phyloP scores from a whole-genome alignment of 2,797 vertebrate species.

The Bovichtus variegatus region DNA sequence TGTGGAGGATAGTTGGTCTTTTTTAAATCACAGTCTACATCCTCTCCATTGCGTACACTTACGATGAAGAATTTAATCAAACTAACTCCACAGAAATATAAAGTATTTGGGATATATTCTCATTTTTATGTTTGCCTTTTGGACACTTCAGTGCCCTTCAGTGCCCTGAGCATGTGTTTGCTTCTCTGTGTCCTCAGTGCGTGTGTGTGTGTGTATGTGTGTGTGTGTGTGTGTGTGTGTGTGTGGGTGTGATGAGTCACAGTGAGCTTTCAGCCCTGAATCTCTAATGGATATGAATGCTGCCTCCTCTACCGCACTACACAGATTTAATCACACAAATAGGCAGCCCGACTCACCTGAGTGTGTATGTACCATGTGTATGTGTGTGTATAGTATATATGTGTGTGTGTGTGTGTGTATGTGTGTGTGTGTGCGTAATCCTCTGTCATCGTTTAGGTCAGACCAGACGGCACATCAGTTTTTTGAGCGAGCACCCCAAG shows the following conservation, averaged over 20 bases:
- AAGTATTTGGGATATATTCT: slow-evolving; percentile 16
- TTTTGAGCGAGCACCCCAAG: slow-evolving; percentile 21
- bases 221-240: slow-evolving; percentile 21
- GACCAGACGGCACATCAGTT: slow-evolving; percentile 29
- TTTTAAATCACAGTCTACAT: slow-evolving; percentile 3
- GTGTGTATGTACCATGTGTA: slow-evolving; percentile 17
- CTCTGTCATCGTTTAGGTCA: slow-evolving; percentile 29
- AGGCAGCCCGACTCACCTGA: slow-evolving; percentile 44
- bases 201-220: slow-evolving; percentile 24
- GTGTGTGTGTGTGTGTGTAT: slow-evolving; percentile 3
- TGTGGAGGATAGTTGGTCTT: background rate
- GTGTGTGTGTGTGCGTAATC: slow-evolving; percentile 12
- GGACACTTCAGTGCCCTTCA: slow-evolving; percentile 45
- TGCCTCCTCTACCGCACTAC: slow-evolving; percentile 58
- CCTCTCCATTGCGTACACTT: slow-evolving; percentile 3
- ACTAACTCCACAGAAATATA: slow-evolving; percentile 8
- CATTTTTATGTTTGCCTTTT: slow-evolving; percentile 37
- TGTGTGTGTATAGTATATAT: slow-evolving; percentile 2
- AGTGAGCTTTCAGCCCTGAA: slow-evolving; percentile 38
- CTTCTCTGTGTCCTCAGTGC: slow-evolving; percentile 35
- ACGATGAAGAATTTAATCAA: slow-evolving; percentile 7
- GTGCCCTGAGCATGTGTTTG: slow-evolving; percentile 52
- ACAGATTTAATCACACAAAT: slow-evolving; percentile 78
- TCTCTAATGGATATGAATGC: slow-evolving; percentile 65
- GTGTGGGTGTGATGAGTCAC: slow-evolving; percentile 58